Evolutionary conservation across 1,140 invertebrate genomes (phyloP), one percentile per base, ranked within the genome.

Genomic region (Phymastichus coffea): DNA sequence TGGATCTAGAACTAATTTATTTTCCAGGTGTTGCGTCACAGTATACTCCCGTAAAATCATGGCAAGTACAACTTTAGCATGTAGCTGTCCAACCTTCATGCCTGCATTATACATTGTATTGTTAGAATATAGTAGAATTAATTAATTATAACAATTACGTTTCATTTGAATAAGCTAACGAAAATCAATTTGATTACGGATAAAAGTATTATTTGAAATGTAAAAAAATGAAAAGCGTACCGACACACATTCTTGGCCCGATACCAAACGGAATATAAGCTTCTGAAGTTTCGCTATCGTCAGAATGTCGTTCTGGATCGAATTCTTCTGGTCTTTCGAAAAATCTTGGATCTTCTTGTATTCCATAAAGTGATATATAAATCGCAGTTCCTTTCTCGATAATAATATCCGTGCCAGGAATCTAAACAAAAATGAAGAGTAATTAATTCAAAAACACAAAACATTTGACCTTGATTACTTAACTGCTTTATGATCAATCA

Each of bases 1-100:
- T 9, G 14, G 23, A 37, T 63, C 63, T 12, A 69, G 4, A 12
- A 38, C 35, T 4, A 48, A 25, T 12, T 61, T 57, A 15, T 49
- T 66, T 22, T 65, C 64, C 1, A 67, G 53, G 57, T 80, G 78
- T 0, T 77, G 3, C 8, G 75, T 67, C 10, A 84, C 71, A 52
- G 76, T 66, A 57, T 80, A 80, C 9, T 74, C 63, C 14, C 68
- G 73, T 3, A 85, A 35, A 22, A 85, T 71, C 10, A 75, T 72
- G 0, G 77, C 71, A 6, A 86, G 37, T 28, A 83, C 84, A 25
- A 88, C 65, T 66, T 87, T 85, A 0, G 84, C 78, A 70, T 88
- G 85, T 35, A 89, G 63, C 3, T 82, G 40, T 7, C 87, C 88
- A 26, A 89, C 80, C 25, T 88, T 75, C 69, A 79, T 71, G n/a